Conservation (phyloP, 2,113 vertebrate genomes). For the Dicrurus megarhynchus region DNA sequence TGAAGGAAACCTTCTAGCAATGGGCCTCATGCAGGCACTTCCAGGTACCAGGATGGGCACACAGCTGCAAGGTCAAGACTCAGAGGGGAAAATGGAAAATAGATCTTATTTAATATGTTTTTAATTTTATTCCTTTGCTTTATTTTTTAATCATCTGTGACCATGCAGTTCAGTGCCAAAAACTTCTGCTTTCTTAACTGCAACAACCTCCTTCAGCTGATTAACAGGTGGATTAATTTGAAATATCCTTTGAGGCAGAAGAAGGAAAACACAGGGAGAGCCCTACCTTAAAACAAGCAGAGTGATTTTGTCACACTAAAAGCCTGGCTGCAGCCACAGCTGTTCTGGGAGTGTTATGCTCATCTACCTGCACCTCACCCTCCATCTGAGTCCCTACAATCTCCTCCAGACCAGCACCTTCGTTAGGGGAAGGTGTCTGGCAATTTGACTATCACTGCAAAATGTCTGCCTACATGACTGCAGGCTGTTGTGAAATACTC, state of each 20-base stretch:
- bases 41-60: neutral
- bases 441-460: neutral
- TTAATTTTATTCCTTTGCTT: neutral
- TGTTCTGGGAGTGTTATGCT: neutral
- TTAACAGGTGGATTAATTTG: neutral
- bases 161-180: neutral
- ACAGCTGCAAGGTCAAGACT: neutral
- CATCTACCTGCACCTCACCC: neutral
- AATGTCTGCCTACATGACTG: rapidly evolving
- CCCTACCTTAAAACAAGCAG: neutral
- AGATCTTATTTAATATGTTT: neutral
- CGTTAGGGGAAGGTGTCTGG: neutral
- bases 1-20: neutral
- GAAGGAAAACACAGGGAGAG: neutral
- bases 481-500: neutral
- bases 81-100: neutral
- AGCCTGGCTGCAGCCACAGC: neutral
- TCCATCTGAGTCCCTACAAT: rapidly evolving
- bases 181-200: neutral
- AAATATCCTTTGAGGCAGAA: neutral
- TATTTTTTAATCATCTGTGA: neutral
- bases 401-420: neutral
- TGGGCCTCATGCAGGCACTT: neutral
- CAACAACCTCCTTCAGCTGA: neutral
- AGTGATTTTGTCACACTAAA: neutral